Evolutionary conservation across 2,888 invertebrate genomes (phyloP).

Genomic region (Torymus tubicola): DNA sequence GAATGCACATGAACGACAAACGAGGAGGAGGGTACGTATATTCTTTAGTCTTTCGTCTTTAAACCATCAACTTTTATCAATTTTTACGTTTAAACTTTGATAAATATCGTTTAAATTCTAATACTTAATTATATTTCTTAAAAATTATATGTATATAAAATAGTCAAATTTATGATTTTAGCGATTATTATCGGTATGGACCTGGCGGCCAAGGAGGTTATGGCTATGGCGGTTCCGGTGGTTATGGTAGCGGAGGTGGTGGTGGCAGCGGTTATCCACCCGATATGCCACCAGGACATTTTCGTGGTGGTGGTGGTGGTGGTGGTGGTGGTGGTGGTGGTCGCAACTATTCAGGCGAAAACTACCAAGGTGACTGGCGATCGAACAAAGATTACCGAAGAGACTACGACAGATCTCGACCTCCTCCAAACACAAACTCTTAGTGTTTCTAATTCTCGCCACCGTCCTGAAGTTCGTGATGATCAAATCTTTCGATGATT

Average conservation of each 20-base stretch:
- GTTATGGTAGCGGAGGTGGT: conserved; percentile 69
- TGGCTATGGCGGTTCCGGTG: conserved; percentile 70
- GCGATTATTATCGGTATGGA: conserved; percentile 75
- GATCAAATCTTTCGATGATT: too few species aligned
- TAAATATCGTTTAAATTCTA: too few species aligned
- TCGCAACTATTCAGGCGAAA: conserved; percentile 71
- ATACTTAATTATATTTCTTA: background rate
- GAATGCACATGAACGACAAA: conserved; percentile 81
- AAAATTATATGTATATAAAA: too few species aligned
- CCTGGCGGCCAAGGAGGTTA: conserved; percentile 77
- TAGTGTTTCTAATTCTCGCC: conserved; percentile 65
- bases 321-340: conserved; percentile 66
- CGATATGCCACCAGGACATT: conserved; percentile 70
- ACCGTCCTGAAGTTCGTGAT: conserved; percentile 21
- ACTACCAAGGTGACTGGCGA: conserved; percentile 77
- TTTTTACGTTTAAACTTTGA: background rate
- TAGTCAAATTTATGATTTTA: conserved; percentile 54
- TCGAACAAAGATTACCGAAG: conserved; percentile 77
- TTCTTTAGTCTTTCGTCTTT: background rate
- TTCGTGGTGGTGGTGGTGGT: conserved; percentile 66
- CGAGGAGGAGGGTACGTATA: conserved; percentile 73
- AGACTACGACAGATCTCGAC: conserved; percentile 83
- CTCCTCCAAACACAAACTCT: conserved; percentile 78
- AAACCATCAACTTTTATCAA: conserved; percentile 9
- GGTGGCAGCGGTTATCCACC: conserved; percentile 78